Conservation (phyloP, 2,888 invertebrate genomes). For the Trypoxylon attenuatum region DNA sequence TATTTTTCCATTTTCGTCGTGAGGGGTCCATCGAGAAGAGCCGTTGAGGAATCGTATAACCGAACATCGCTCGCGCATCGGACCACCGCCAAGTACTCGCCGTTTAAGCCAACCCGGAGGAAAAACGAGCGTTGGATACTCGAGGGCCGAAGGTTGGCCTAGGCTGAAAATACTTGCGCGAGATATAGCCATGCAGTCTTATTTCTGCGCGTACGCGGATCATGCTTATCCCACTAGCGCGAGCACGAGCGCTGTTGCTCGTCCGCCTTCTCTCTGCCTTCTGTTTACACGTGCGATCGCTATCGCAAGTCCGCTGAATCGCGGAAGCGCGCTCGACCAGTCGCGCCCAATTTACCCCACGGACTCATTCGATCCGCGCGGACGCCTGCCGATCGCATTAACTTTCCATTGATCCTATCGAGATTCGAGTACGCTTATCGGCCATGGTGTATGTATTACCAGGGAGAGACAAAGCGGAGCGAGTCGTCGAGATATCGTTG, state of each 20-base stretch:
- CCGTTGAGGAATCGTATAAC: too few species aligned
- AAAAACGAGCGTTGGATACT: constrained; percentile 22
- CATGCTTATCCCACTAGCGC: too few species aligned
- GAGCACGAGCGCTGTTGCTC: too few species aligned
- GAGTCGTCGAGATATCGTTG: background rate
- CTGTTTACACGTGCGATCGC: constrained; percentile 25
- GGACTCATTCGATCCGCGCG: background rate
- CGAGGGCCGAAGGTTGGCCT: constrained; percentile 66
- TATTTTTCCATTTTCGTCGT: too few species aligned
- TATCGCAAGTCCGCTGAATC: constrained; percentile 10
- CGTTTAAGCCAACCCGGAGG: constrained; percentile 34
- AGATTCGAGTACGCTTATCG: too few species aligned
- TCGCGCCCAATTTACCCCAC: background rate
- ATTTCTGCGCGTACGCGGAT: constrained; percentile 47
- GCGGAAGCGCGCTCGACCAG: background rate
- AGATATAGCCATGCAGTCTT: constrained; percentile 63
- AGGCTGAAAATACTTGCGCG: constrained; percentile 70
- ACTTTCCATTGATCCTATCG: too few species aligned
- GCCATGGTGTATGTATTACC: background rate
- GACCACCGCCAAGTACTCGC: too few species aligned
- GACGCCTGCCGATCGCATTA: background rate
- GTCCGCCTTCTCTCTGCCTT: background rate
- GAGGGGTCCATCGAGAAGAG: too few species aligned
- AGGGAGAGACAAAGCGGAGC: background rate
- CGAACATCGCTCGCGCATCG: too few species aligned